These are phyloP conservation scores for Protobothrops mucrosquamatus DNA, from an alignment of 2,113 vertebrate species.

Conservation along the genomic window DNA sequence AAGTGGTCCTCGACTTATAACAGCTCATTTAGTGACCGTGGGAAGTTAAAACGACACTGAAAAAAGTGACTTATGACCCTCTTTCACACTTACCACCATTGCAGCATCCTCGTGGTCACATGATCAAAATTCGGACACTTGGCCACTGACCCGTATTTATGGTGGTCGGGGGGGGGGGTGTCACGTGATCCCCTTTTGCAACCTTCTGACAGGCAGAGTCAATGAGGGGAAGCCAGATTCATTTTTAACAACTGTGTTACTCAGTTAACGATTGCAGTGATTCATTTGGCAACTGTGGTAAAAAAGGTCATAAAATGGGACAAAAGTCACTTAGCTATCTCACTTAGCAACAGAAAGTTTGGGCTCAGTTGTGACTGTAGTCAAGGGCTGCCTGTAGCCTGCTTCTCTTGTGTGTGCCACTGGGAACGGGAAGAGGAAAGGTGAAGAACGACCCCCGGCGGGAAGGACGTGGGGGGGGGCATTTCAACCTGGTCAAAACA, in stretches of 20 bases:
- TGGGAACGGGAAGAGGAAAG: background rate
- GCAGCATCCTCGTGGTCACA: background rate
- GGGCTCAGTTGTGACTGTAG: too few relatives aligned
- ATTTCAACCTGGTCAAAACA: background rate
- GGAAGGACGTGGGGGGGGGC: background rate
- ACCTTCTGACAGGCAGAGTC: background rate
- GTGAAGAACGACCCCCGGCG: too few relatives aligned
- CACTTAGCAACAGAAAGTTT: too few relatives aligned
- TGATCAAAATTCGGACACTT: background rate
- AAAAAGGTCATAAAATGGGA: background rate
- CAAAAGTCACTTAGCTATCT: too few relatives aligned
- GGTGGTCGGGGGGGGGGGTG: too few relatives aligned
- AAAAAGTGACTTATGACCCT: background rate
- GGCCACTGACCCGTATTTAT: background rate
- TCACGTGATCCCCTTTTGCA: too few relatives aligned
- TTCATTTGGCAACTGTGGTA: background rate
- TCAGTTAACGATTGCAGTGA: background rate
- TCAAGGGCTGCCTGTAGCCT: background rate
- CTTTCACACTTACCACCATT: background rate
- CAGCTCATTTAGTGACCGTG: background rate
- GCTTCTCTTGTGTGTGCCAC: fast-evolving
- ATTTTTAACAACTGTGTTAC: background rate
- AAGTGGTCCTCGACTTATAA: too few relatives aligned
- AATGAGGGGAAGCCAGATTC: background rate
- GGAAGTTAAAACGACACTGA: background rate